Percentiles rank a stretch among this genome's conserved stretches.
phyloP scores from a whole-genome alignment of 2,113 vertebrate genomes.

The Anarhynchus alexandrinus region DNA sequence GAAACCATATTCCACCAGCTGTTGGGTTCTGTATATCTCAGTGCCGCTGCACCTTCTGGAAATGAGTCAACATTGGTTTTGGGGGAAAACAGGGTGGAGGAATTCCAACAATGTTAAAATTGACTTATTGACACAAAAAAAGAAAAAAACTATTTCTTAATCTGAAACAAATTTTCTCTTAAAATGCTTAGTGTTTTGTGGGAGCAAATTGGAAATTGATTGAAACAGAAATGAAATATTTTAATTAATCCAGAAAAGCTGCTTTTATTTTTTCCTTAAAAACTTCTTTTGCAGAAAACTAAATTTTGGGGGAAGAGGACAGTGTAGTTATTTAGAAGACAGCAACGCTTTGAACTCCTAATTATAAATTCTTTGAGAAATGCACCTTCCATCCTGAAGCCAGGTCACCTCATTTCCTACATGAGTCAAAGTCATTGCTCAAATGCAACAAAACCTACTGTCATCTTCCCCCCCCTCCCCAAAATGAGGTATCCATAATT shows the following conservation, averaged over 20 bases:
- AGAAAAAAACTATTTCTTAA: neutral
- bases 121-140: neutral
- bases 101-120: neutral
- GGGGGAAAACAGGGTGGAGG: neutral
- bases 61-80: neutral
- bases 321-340: neutral
- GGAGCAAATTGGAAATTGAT: neutral
- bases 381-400: neutral
- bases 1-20: slow-evolving; percentile 3
- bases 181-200: neutral
- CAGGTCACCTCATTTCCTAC: neutral
- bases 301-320: neutral
- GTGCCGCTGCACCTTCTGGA: neutral
- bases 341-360: neutral
- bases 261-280: neutral
- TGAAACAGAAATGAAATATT: neutral
- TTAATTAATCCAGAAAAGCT: neutral
- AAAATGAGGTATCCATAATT: neutral
- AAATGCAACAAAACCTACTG: neutral
- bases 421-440: neutral
- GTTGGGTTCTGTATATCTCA: neutral
- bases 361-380: neutral
- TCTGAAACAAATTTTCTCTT: neutral
- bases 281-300: neutral
- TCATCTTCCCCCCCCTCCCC: neutral